phyloP scores from a whole-genome alignment of 2,888 invertebrate species.

The Orchestes rusci region DNA sequence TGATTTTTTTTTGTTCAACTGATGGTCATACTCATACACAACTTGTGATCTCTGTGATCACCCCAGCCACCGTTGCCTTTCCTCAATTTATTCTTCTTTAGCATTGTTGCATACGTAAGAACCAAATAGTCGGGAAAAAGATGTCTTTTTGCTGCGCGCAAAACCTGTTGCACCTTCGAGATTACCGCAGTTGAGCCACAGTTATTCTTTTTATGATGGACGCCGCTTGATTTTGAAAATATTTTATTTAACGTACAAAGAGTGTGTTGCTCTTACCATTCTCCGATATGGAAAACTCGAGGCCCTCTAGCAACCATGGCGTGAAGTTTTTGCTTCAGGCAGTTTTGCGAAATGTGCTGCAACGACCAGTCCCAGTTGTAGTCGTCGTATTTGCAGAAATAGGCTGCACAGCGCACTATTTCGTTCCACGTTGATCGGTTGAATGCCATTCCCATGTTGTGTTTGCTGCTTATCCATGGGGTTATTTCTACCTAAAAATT shows the following conservation, averaged over 20 bases:
- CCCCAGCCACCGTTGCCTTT: slow-evolving; percentile 99
- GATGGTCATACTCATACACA: slow-evolving; percentile 69
- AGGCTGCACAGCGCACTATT: slow-evolving; percentile 70
- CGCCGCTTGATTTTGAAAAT: slow-evolving; percentile 76
- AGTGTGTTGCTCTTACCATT: slow-evolving; percentile 81
- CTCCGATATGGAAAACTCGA: slow-evolving; percentile 96
- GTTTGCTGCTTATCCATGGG: slow-evolving; percentile 94
- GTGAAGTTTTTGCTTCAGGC: slow-evolving; percentile 67
- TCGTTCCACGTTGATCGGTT: slow-evolving; percentile 81
- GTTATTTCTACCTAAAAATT: slow-evolving; percentile 74
- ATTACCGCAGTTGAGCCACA: slow-evolving; percentile 81
- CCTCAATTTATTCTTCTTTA: slow-evolving; percentile 66
- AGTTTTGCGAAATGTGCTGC: slow-evolving; percentile 82
- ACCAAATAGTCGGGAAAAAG: slow-evolving; percentile 65
- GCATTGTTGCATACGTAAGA: slow-evolving; percentile 57
- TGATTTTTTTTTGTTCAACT: too few relatives aligned
- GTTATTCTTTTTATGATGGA: slow-evolving; percentile 90
- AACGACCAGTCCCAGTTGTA: slow-evolving; percentile 99
- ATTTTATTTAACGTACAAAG: background rate
- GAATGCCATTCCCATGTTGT: slow-evolving; percentile 99
- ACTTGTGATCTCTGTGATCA: slow-evolving; percentile 74
- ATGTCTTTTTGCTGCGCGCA: slow-evolving; percentile 63
- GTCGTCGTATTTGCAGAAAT: slow-evolving; percentile 95
- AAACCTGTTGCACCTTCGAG: slow-evolving; percentile 73
- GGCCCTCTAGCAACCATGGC: slow-evolving; percentile 90